Evolutionary conservation across 2,888 invertebrate species (phyloP).

Genomic region (Fragum fragum): DNA sequence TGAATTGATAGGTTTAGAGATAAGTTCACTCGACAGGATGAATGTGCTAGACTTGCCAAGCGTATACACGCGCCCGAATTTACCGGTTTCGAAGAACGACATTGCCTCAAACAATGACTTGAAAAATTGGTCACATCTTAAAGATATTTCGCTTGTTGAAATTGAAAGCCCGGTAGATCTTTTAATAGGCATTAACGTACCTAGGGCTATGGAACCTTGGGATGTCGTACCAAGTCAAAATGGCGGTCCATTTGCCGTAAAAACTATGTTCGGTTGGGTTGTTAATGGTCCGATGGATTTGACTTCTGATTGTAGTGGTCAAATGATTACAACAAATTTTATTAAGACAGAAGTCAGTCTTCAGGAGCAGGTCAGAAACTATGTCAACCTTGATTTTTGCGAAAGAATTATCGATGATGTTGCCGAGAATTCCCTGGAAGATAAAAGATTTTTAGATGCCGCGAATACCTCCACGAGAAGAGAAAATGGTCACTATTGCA

Average conservation of each 20-base stretch:
- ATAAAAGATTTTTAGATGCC: conserved; percentile 44
- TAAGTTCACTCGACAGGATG: conserved; percentile 33
- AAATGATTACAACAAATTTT: conserved; percentile 1
- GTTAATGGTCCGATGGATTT: conserved; percentile 48
- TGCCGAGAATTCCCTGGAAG: conserved; percentile 27
- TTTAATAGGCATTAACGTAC: conserved; percentile 56
- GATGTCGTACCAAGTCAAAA: conserved; percentile 50
- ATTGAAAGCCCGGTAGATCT: conserved; percentile 57
- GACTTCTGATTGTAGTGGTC: neutral
- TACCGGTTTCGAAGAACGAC: conserved; percentile 44
- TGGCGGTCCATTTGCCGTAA: conserved; percentile 55
- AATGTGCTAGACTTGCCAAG: conserved; percentile 30
- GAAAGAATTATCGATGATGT: conserved; percentile 44
- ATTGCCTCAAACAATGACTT: conserved; percentile 16
- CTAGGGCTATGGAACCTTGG: conserved; percentile 63
- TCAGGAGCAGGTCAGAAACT: conserved; percentile 15
- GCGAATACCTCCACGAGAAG: neutral
- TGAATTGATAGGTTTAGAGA: conserved; percentile 35
- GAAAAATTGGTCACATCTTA: conserved; percentile 40
- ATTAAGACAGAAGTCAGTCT: conserved; percentile 16
- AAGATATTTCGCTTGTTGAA: conserved; percentile 31
- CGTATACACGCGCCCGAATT: conserved; percentile 23
- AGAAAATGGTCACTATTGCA: conserved; percentile 47
- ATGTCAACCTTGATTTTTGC: conserved; percentile 52
- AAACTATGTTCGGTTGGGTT: conserved; percentile 58